Base-by-base conservation (phyloP, 2,797 vertebrate species). In the Danio aesculapii region DNA sequence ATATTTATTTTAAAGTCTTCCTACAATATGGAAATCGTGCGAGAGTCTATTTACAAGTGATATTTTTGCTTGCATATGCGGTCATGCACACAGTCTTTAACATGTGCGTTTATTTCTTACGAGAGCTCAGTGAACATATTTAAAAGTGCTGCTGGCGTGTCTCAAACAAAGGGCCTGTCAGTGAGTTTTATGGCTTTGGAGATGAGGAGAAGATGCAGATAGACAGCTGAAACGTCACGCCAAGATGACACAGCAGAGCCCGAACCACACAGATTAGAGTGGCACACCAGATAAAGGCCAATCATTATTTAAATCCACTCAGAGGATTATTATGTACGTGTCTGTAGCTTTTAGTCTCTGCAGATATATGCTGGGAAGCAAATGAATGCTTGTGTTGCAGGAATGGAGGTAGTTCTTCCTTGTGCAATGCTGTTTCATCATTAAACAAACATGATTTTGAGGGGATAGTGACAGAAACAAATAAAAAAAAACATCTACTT, bases 261-360 rank as follows among this genome's bases (percentile, higher is more conserved):
- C 61, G 59, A 75, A 72, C 58, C 77, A 70, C 50, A 84, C 77
- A 77, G 84, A 85, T 88, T 86, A 88, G 68, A 58, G 52, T 75
- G 49, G 19, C 52, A 61, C 43, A 62, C 1, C 8, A 82, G 85
- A 88, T 87, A 87, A 86, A 17, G 53, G 53, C 6, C 79, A 71
- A 80, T 81, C 81, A 84, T 77, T 77, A 86, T 88, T 84, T 84
- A 85, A 84, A 86, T 86, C 59, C 84, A 82, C 67, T 44, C 39
- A 19, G 55, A 8, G 44, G 41, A 79, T 71, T 81, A 79, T 71
- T 81, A 77, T 66, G 43, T 6, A 50, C 14, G 62, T 58, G 55
- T 17, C 14, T 1, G 2, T 19, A 44, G 50, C 11, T 6, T 57
- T 63, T 14, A 77, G 52, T 73, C 12, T 11, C 64, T 7, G 41